phyloP scores from a whole-genome alignment of 2,797 vertebrate genomes.

The Chelidonichthys spinosus region DNA sequence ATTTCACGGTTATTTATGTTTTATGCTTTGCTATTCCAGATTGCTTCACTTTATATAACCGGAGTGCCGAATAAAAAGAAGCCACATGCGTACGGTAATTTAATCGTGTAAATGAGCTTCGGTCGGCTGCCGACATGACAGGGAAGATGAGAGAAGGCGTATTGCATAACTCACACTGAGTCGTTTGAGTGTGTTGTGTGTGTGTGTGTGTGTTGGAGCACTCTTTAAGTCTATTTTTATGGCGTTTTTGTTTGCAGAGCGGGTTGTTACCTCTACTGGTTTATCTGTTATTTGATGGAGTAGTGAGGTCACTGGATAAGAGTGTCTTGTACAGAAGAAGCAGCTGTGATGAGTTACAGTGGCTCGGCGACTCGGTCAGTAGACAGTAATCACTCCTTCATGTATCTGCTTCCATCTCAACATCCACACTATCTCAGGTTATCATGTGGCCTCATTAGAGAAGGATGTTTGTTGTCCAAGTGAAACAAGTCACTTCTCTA shows the following conservation, averaged over 20 bases:
- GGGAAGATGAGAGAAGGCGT: conserved; percentile 60
- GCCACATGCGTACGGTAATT: conserved; percentile 19
- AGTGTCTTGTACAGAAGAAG: conserved; percentile 44
- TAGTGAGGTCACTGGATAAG: conserved; percentile 66
- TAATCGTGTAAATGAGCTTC: conserved; percentile 31
- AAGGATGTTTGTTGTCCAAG: conserved; percentile 8
- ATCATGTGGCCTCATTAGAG: not conserved
- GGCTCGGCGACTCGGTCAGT: conserved; percentile 28
- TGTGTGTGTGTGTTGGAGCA: conserved; percentile 34
- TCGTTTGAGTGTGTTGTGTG: conserved; percentile 37
- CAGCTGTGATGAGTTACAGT: conserved; percentile 58
- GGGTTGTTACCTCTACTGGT: conserved; percentile 60
- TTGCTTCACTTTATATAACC: conserved; percentile 58
- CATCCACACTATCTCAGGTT: conserved; percentile 15
- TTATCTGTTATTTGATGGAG: conserved; percentile 73
- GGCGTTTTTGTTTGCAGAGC: conserved; percentile 66
- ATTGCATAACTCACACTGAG: conserved; percentile 67
- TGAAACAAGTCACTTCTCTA: not conserved
- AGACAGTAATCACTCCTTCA: conserved; percentile 27
- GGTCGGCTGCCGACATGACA: conserved; percentile 27
- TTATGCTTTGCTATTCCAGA: conserved; percentile 72
- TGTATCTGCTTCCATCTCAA: conserved; percentile 43
- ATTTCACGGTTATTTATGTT: conserved; percentile 74
- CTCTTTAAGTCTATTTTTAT: conserved; percentile 72
- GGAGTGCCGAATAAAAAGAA: conserved; percentile 44